Conservation (phyloP, 92 coral and sea anemone species). For the Phenganax stokvisi region DNA sequence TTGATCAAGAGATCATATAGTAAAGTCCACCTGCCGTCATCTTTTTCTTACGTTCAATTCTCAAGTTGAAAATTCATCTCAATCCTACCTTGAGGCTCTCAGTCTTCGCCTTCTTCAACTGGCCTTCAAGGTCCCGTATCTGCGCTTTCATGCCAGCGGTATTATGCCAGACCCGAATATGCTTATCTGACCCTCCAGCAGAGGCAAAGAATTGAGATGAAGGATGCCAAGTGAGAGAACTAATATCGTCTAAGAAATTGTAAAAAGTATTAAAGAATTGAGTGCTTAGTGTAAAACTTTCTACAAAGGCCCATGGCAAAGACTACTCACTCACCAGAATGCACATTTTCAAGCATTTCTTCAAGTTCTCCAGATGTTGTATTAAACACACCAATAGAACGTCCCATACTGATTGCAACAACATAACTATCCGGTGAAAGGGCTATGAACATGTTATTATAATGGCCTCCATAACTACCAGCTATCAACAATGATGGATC, state of each 20-base stretch:
- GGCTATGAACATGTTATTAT: slow-evolving; percentile 83
- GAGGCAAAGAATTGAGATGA: slow-evolving; percentile 94
- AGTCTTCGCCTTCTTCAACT: slow-evolving; percentile 70
- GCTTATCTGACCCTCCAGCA: slow-evolving; percentile 94
- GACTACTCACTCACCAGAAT: slow-evolving; percentile 60
- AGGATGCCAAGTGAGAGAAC: slow-evolving; percentile 97
- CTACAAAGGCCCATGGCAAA: neutral
- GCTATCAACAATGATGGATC: slow-evolving; percentile 84
- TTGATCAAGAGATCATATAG: too few species aligned
- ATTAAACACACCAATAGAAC: slow-evolving; percentile 76
- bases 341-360: slow-evolving; percentile 78
- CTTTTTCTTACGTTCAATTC: too few species aligned
- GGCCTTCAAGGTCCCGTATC: slow-evolving; percentile 82
- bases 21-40: too few species aligned
- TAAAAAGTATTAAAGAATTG: neutral
- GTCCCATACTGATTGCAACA: slow-evolving; percentile 89
- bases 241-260: slow-evolving; percentile 60
- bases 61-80: too few species aligned
- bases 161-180: slow-evolving; percentile 98
- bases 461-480: slow-evolving; percentile 77
- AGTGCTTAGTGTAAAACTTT: too few species aligned
- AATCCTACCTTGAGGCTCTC: slow-evolving; percentile 78
- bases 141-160: slow-evolving; percentile 96
- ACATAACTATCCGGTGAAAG: slow-evolving; percentile 97
- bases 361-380: slow-evolving; percentile 80